phyloP scores from a whole-genome alignment of 1,140 invertebrate species.

The Drusus annulatus region DNA sequence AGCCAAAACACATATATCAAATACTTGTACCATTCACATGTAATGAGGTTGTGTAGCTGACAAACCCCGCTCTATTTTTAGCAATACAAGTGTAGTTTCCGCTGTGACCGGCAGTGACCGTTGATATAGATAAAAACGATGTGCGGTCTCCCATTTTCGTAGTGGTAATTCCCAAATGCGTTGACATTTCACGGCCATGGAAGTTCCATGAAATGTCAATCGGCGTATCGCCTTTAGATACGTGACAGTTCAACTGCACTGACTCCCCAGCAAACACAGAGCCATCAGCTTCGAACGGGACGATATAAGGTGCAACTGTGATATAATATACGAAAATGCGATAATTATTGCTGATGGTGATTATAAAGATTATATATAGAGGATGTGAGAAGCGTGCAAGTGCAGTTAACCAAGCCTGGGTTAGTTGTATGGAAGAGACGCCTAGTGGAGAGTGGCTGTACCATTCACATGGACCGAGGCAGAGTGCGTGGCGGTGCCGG shows the following conservation, averaged over 20 bases:
- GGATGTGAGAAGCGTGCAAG: constrained; percentile 57
- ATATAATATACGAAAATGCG: constrained; percentile 66
- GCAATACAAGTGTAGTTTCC: constrained; percentile 88
- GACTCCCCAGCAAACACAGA: constrained; percentile 86
- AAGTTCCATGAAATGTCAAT: constrained; percentile 84
- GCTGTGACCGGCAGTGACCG: constrained; percentile 81
- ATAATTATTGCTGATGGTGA: constrained; percentile 47
- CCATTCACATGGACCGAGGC: constrained; percentile 76
- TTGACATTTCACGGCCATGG: constrained; percentile 77
- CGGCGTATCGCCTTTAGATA: constrained; percentile 84
- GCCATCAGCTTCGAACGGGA: constrained; percentile 83
- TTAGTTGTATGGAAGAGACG: constrained; percentile 42
- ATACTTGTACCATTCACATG: constrained; percentile 79
- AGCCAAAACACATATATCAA: constrained; percentile 35
- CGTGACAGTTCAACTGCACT: constrained; percentile 82
- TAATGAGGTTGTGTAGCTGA: constrained; percentile 78
- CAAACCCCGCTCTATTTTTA: constrained; percentile 81
- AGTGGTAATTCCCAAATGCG: constrained; percentile 80
- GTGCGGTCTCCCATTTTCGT: constrained; percentile 82
- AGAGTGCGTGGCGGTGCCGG: constrained; percentile 76
- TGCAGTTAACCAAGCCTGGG: constrained; percentile 51
- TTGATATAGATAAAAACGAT: constrained; percentile 84
- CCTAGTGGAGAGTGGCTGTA: constrained; percentile 63
- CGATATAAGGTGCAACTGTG: constrained; percentile 84
- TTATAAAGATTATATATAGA: constrained; percentile 43